Base-by-base conservation (phyloP, 2,797 vertebrate species). In the Aplochiton taeniatus region DNA sequence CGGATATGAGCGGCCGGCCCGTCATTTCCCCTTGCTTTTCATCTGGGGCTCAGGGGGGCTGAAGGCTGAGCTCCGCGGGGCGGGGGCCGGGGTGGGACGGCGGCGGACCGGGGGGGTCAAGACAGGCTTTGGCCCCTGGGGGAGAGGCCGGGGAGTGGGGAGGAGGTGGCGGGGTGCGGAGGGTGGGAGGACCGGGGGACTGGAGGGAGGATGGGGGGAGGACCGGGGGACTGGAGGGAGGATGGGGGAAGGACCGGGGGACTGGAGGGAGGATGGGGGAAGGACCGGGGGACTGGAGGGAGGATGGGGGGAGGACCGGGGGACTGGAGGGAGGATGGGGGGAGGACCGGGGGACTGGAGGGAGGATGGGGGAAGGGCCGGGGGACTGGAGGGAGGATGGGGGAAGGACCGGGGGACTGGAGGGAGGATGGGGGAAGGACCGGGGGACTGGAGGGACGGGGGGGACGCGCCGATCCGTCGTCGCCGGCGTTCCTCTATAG, bases 1-100 rank as follows among this genome's bases (percentile, higher is more conserved):
- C 45, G 63, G 51, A 46, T 64, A 55, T 56, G n/a, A 44, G 49
- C 61, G 44, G 52, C 31, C 43, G 8, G 54, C 10, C 54, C 41
- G 54, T 56, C 20, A 56, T 56, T 56, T 56, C 54, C 54, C 11
- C 20, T 56, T 9, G 54, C 5, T 19, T 56, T 56, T 56, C 54
- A 56, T 56, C 19, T 14, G 9, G 54, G 54, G 54, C 54, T 56
- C 54, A 56, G 54, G 9, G 20, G 31, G 54, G 54, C 54, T 56
- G 54, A 31, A 7, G 31, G 54, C 20, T 14, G 20, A 11, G 8
- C 20, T 41, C 20, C 14, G 54, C 54, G 14, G 19, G 20, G 10
- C 54, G 31, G 52, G 52, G 20, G 3, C 31, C 16, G 20, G 20
- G 18, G 53, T 17, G 53, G 19, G 53, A 13, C 11, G 10, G 0